Evolutionary conservation across 2,113 vertebrate genomes (phyloP), one percentile per base, ranked within the genome.

Genomic region (Lamprotornis superbus): DNA sequence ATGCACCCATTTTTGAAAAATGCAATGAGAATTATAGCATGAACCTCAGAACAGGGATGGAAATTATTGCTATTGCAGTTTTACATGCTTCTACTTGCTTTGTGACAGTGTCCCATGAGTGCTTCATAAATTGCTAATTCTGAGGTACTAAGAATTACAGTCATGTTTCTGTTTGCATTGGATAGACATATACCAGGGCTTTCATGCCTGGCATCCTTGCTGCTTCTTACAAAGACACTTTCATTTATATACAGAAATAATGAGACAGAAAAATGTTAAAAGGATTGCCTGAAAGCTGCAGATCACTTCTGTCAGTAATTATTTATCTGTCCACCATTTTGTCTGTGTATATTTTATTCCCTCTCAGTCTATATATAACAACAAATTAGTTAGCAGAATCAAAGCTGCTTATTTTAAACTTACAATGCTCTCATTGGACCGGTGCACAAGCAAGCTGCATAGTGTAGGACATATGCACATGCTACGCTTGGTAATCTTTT

Each of bases 181-280:
- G 22, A 53, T 30, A 93, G 60, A 71, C 35, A 33, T n/a, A 33
- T 23, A 53, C 64, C 42, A 83, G 73, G 33, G 44, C 71, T 92
- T 89, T 86, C 44, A 63, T 49, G 69, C 27, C 80, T 85, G 44
- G 23, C 61, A 57, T 65, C 52, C 15, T 64, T 64, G 19, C n/a
- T 40, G 31, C 63, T 83, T 33, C 73, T 92, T 81, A 81, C 25
- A 73, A 70, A 90, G 71, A 69, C 4, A 33, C 73, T 94, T 97
- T 94, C 74, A 56, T 90, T 92, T 94, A 92, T 76, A 74, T 75
- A 63, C 59, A 94, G 87, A 96, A 97, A 96, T 89, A 97, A 92
- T 13, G 20, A 93, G 75, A 80, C 39, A 83, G 90, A 91, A 47
- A 22, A 78, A 28, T 40, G 52, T 55, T 74, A 55, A 91, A 69